Evolutionary conservation across 2,888 invertebrate genomes (phyloP).

Genomic region (Drosophila austrosaltans): DNA sequence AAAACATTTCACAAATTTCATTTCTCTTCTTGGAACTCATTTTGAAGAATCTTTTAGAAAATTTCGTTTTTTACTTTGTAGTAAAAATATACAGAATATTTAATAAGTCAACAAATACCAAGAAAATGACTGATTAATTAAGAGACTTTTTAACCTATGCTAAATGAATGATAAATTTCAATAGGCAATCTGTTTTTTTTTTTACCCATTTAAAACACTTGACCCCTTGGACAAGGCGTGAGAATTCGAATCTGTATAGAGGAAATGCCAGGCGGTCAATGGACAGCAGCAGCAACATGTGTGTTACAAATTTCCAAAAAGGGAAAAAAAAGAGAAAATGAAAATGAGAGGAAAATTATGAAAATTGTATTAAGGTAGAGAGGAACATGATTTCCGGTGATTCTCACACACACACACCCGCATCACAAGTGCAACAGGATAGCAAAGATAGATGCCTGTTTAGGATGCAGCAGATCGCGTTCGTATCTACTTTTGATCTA

Average conservation of each 20-base stretch:
- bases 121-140: too few species aligned
- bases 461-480: slow-evolving; percentile 48
- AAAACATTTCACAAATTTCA: background rate
- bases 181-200: background rate
- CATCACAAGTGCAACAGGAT: slow-evolving; percentile 56
- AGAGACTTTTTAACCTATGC: background rate
- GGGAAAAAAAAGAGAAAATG: slow-evolving; percentile 2
- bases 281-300: slow-evolving; percentile 49
- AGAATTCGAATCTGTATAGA: slow-evolving; percentile 7
- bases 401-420: slow-evolving; percentile 58
- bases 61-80: too few species aligned
- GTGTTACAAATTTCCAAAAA: slow-evolving; percentile 69
- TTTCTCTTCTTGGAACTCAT: too few species aligned
- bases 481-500: slow-evolving; percentile 71
- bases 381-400: slow-evolving; percentile 64
- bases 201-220: slow-evolving; percentile 2
- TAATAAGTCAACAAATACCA: too few species aligned
- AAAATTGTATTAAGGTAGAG: slow-evolving; percentile 43
- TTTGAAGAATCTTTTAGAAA: too few species aligned
- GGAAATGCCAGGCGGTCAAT: slow-evolving; percentile 57
- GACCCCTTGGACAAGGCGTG: slow-evolving; percentile 22
- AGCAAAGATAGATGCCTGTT: slow-evolving; percentile 20
- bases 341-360: slow-evolving; percentile 52
- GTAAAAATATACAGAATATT: too few species aligned
- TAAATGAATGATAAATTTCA: background rate